Percentiles rank a stretch among this genome's conserved stretches.
Conservation (phyloP, 2,888 invertebrate genomes). For the Chloroclysta siterata region DNA sequence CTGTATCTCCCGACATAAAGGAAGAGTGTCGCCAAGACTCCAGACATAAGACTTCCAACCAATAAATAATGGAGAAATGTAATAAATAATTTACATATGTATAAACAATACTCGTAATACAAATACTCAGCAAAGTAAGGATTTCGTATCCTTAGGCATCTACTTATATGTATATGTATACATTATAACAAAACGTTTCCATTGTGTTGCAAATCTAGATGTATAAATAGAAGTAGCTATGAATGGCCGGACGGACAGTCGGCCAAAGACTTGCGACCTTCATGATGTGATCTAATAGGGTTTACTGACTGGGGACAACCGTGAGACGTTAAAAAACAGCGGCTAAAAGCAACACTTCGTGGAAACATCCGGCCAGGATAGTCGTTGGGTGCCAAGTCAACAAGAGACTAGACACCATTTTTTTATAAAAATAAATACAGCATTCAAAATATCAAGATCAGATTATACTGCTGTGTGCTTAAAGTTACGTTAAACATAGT, state of each 20-base stretch:
- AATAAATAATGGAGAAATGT: slow-evolving; percentile 14
- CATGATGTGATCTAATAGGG: slow-evolving; percentile 21
- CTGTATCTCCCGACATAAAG: not conserved
- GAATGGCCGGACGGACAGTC: slow-evolving; percentile 48
- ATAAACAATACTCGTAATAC: too few species aligned
- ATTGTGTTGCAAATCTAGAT: slow-evolving; percentile 31
- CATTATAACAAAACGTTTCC: slow-evolving; percentile 21
- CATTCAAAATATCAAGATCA: too few species aligned
- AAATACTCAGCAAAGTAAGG: too few species aligned
- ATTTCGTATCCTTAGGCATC: not conserved
- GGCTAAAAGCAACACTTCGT: not conserved
- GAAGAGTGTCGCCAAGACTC: slow-evolving; percentile 6
- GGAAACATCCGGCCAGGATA: slow-evolving; percentile 6
- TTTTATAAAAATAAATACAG: too few species aligned
- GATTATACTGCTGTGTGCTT: too few species aligned
- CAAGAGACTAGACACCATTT: not conserved
- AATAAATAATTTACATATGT: slow-evolving; percentile 13
- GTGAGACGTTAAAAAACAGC: not conserved
- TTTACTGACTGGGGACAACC: slow-evolving; percentile 20
- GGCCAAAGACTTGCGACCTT: slow-evolving; percentile 50
- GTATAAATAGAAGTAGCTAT: slow-evolving; percentile 52
- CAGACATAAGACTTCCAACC: slow-evolving; percentile 6
- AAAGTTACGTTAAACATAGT: too few species aligned
- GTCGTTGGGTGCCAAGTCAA: slow-evolving; percentile 1
- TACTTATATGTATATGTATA: not conserved